Base-by-base conservation (phyloP, 2,888 invertebrate species). In the Gerris lacustris region DNA sequence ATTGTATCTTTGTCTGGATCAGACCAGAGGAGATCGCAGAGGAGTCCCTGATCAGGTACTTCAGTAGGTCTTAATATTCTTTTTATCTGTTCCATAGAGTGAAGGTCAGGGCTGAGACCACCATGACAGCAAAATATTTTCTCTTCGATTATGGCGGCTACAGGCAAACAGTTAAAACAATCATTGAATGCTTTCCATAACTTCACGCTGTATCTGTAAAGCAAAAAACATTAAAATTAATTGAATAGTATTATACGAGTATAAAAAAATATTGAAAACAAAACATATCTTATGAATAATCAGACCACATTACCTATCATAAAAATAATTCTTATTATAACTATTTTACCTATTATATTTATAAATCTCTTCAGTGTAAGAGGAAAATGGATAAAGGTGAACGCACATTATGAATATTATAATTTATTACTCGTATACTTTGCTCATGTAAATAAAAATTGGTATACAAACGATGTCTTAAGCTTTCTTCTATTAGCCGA, bases 61-160 rank as follows among this genome's bases (percentile, higher is more conserved):
- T 74, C 75, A 66, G 85, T 85, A 63, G 86, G 86, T 75, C 86
- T 79, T 82, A 83, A 83, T 68, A 86, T 83, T 72, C 84, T 79
- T 62, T 70, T 72, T 71, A 86, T 84, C 77, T 85, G 84, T 76
- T 85, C 84, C 83, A 85, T 82, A 68, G 81, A 82, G 75, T 83
- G 83, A 55, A 85, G 79, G 68, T 79, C 77, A 0, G 79, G 79
- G 71, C 77, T 77, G n/a, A 79, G 72, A 67, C 86, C 86, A 73
- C 86, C 86, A 77, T 86, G 86, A 77, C 86, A 86, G 78, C 86
- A 86, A 80, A 86, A 86, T 70, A 86, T 86, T 78, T 86, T 86
- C 77, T 86, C 85, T 77, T 86, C 86, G 75, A 86, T 84, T 73
- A 86, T 85, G 69, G 86, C 86, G 68, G 86, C 85, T 44, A 87